Evolutionary conservation across 1,140 invertebrate species (phyloP).

Genomic region (Paralvinella palmiformis): DNA sequence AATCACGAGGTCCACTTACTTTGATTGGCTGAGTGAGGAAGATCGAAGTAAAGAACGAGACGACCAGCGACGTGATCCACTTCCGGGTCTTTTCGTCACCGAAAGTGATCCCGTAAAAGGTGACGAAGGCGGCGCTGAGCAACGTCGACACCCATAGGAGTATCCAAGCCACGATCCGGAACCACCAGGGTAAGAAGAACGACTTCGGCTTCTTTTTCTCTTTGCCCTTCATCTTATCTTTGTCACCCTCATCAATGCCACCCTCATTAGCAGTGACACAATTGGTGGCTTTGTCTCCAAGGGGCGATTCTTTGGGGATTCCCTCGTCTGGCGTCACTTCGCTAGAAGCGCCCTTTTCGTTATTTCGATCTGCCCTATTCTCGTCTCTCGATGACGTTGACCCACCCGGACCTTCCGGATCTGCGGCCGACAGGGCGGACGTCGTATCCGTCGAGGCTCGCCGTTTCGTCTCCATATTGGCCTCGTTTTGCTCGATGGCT

Average conservation of each 20-base stretch:
- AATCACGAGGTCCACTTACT: constrained; percentile 30
- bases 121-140: constrained; percentile 53
- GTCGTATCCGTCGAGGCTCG: too few relatives aligned
- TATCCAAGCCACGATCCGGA: constrained; percentile 53
- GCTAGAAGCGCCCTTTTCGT: too few relatives aligned
- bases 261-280: too few relatives aligned
- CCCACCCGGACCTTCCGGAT: too few relatives aligned
- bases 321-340: too few relatives aligned
- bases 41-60: constrained; percentile 56
- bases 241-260: too few relatives aligned
- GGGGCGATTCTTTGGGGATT: too few relatives aligned
- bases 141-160: constrained; percentile 48
- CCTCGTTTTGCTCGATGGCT: constrained; percentile 30
- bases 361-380: too few relatives aligned
- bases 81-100: constrained; percentile 55
- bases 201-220: constrained; percentile 34
- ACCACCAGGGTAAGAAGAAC: constrained; percentile 53
- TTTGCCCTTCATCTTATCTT: too few relatives aligned
- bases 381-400: too few relatives aligned
- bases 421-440: too few relatives aligned
- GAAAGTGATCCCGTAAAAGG: constrained; percentile 56
- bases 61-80: constrained; percentile 56
- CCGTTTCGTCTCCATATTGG: neutral
- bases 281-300: too few relatives aligned
- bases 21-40: constrained; percentile 58